phyloP scores from a whole-genome alignment of 2,888 invertebrate species.

The Diplazon laetatorius region DNA sequence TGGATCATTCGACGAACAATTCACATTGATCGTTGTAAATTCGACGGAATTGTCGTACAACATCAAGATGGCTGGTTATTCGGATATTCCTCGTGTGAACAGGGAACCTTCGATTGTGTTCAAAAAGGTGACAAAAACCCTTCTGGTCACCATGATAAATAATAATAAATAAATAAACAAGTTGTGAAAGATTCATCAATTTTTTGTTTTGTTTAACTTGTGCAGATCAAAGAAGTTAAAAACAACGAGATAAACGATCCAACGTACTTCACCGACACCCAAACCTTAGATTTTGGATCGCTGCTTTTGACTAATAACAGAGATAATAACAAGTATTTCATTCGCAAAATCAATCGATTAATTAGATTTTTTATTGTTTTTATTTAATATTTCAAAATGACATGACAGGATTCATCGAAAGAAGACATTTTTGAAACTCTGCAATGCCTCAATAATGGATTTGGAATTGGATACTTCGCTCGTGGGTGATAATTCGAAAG shows the following conservation, averaged over 20 bases:
- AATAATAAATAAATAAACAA: slow-evolving; percentile 3
- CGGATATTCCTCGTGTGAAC: slow-evolving; percentile 73
- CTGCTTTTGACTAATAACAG: slow-evolving; percentile 67
- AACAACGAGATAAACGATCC: slow-evolving; percentile 67
- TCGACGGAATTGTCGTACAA: slow-evolving; percentile 64
- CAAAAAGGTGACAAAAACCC: slow-evolving; percentile 61
- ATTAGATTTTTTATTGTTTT: neutral
- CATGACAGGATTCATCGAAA: slow-evolving; percentile 83
- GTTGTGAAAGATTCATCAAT: slow-evolving; percentile 29
- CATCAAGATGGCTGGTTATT: slow-evolving; percentile 70
- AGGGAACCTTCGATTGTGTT: slow-evolving; percentile 72
- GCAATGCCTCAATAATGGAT: slow-evolving; percentile 84
- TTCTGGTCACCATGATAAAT: neutral
- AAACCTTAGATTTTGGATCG: slow-evolving; percentile 75
- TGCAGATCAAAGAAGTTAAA: slow-evolving; percentile 57
- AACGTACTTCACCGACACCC: slow-evolving; percentile 72
- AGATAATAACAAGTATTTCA: slow-evolving; percentile 71
- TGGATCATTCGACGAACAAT: slow-evolving; percentile 69
- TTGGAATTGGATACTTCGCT: slow-evolving; percentile 83
- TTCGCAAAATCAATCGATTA: no score
- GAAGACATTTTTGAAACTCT: slow-evolving; percentile 83
- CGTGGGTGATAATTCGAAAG: slow-evolving; percentile 79
- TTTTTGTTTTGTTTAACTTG: slow-evolving; percentile 4
- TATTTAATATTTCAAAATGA: no score
- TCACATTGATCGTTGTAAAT: slow-evolving; percentile 67